Base-by-base conservation (phyloP, 2,113 vertebrate genomes). In the Cephalopholis sonnerati region DNA sequence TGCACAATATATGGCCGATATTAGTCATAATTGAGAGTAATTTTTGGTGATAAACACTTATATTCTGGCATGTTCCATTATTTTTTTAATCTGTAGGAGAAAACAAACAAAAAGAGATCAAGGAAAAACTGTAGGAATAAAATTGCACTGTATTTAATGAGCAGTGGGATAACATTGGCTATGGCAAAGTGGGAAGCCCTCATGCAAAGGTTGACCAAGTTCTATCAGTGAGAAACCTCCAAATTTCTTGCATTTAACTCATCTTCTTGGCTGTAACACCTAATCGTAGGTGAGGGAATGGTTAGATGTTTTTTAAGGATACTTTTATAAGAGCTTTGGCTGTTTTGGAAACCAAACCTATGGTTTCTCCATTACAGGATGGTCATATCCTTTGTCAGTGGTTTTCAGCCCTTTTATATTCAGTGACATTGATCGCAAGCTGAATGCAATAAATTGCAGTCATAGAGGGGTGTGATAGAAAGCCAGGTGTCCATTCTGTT, bases 401-500 rank as follows among this genome's bases (percentile, higher is more conserved):
- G 4, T 24, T 64, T 7, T 65, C 54, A 13, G 36, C 61, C 27
- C 5, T 25, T 81, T 71, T 11, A 69, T 72, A 72, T 54, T 62
- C 65, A 77, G 20, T 12, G 27, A 48, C 57, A 58, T 55, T 77
- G 68, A 78, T 48, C 74, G 65, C 4, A 57, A 53, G 0, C 24
- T 55, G 24, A 51, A 64, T 54, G 54, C 54, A 62, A 50, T 82
- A 39, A 9, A 36, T 55, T 2, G 8, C n/a, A 51, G 36, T 24
- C 53, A 67, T 64, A 68, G 11, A 25, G 18, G 18, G 16, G 36
- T 55, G n/a, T 12, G 39, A 46, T 72, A 50, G 53, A 70, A 72
- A 82, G 13, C 55, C 59, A 41, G 58, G 4, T 27, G 46, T 63
- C 67, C 1, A 16, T 67, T 59, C 62, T 58, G 16, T 73, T 29